Evolutionary conservation across 2,797 vertebrate genomes (phyloP), one percentile per base, ranked within the genome.

Genomic region (Brachymystax lenok): DNA sequence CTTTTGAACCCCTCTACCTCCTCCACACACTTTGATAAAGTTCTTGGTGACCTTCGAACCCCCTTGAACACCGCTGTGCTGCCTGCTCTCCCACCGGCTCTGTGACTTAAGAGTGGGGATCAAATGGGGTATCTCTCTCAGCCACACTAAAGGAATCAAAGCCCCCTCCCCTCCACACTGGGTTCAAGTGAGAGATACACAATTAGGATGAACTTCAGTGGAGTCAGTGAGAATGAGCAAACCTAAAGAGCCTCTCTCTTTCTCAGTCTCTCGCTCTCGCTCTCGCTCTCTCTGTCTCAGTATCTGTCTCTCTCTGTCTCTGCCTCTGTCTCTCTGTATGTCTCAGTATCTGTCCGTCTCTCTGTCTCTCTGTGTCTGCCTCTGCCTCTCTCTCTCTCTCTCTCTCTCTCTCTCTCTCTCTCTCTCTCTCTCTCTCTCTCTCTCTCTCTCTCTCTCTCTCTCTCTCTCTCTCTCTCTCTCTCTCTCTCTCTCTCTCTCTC

Each of bases 61-160:
- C 84, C 89, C 82, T 90, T 90, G 88, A 91, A 89, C 79, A 87
- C 85, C 85, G 83, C 88, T 83, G 80, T 78, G 82, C 78, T 85
- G 88, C 90, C 82, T 78, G n/a, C 71, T 82, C 84, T 86, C 83
- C 56, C 88, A 90, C 88, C 89, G 28, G 66, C 70, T 74, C 28
- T 69, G 70, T 69, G 75, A 69, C 75, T 84, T 82, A 77, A 74
- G 67, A 82, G 71, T 66, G 59, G 84, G 90, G 91, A 94, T 94
- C 92, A 95, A 94, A 94, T 88, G 86, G 10, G 86, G 87, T 85
- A 88, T 88, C 92, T 92, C 86, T 88, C 85, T 73, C 74, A 87
- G 82, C 86, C 85, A 75, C 85, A 87, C 76, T 82, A 24, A 54
- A 76, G 74, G 80, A 77, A 85, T 88, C 88, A 87, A 85, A 90